A percentile compares a stretch with the other conserved stretches of the same genome.
Evolutionary conservation across 2,797 vertebrate species (phyloP).

Genomic region (Rhadinocentrus ornatus): DNA sequence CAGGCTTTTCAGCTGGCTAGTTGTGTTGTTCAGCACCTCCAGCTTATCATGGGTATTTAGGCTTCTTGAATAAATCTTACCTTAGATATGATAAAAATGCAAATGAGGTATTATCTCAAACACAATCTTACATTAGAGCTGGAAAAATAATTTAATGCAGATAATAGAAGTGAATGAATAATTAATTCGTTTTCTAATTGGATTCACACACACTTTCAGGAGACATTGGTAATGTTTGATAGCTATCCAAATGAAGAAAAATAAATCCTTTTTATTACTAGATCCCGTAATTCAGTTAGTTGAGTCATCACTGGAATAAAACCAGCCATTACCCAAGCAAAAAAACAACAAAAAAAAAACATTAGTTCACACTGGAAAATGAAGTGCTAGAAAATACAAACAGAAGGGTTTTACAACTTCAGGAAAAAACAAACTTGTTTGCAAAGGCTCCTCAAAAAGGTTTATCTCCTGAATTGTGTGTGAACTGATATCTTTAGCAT

Average conservation of each 20-base stretch:
- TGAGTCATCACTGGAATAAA: background rate
- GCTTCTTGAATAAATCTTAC: too few species aligned
- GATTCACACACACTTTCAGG: background rate
- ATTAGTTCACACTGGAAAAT: background rate
- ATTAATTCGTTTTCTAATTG: background rate
- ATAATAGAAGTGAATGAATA: background rate
- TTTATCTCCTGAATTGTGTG: too few species aligned
- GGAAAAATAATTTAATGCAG: background rate
- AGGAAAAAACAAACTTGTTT: background rate
- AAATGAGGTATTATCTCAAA: background rate
- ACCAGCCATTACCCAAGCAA: background rate
- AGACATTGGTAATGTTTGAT: background rate
- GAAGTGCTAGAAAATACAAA: background rate
- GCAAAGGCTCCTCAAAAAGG: too few species aligned
- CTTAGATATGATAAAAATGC: too few species aligned
- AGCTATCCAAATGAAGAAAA: background rate
- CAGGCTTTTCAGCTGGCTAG: background rate
- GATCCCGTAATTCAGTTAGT: background rate
- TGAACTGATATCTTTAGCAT: too few species aligned
- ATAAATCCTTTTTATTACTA: background rate
- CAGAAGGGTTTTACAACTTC: background rate
- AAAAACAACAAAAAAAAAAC: background rate
- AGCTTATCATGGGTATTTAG: background rate
- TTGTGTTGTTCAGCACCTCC: background rate
- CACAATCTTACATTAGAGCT: background rate